phyloP scores from a whole-genome alignment of 2,113 vertebrate species.

The Dolichallabes microphthalmus region DNA sequence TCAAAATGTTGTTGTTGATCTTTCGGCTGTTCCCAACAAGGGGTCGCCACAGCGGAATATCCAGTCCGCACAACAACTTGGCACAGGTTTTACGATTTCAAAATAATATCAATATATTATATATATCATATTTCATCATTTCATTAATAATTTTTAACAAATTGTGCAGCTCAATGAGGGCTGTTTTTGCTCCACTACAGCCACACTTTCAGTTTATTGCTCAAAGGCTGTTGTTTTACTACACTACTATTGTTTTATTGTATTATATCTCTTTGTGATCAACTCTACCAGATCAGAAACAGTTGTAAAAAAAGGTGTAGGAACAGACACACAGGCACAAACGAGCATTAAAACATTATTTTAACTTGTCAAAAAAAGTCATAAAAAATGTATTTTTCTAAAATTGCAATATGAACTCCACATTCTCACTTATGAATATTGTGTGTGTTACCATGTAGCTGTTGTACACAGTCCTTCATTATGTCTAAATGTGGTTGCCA shows the following conservation, averaged over 20 bases:
- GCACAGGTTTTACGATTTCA: no score
- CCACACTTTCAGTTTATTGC: not conserved
- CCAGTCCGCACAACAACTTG: no score
- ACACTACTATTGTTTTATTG: not conserved
- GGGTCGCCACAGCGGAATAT: no score
- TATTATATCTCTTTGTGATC: not conserved
- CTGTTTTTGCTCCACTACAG: not conserved
- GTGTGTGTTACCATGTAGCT: not conserved
- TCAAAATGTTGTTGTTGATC: no score
- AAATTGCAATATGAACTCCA: not conserved
- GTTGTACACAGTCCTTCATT: constrained; percentile 21
- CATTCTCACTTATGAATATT: not conserved
- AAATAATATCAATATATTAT: no score
- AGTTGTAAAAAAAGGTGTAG: not conserved
- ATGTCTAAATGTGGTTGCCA: constrained; percentile 43
- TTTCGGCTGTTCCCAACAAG: no score
- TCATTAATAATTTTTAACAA: no score
- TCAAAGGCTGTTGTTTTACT: not conserved
- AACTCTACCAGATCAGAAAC: not conserved
- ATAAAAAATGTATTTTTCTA: not conserved
- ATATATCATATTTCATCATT: no score
- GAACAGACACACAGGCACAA: not conserved
- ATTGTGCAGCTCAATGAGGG: not conserved
- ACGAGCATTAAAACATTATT: not conserved
- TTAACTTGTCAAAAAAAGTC: not conserved